Evolutionary conservation across 2,797 vertebrate species (phyloP), one percentile per base, ranked within the genome.

Genomic region (Florisuga fusca): DNA sequence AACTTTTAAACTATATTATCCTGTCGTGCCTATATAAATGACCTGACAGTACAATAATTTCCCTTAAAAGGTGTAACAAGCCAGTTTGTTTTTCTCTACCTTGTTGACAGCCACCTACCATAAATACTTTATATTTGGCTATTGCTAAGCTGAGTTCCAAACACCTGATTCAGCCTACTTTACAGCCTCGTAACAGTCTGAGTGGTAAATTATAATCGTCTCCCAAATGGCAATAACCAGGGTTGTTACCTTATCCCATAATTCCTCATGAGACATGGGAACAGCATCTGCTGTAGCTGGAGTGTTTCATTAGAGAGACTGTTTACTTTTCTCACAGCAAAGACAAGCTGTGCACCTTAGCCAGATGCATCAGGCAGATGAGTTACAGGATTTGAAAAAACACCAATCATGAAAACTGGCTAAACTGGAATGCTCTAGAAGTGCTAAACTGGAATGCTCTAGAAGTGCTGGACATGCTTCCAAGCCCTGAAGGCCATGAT

Each of bases 171-270:
- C 91, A 76, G 84, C 76, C 80, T 67, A 41, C 82, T 93, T 93
- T 95, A 88, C 81, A 54, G 87, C 51, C 79, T 89, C 48, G 9
- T 95, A 87, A 94, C 79, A 75, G 79, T 82, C 89, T 61, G 55
- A 69, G 36, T 86, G 94, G 92, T 76, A 93, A 96, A 91, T 95
- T 29, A 84, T 93, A 51, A 94, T 89, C 34, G 4, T 78, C 89
- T 94, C 92, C 73, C 61, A 87, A 92, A 87, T 75, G 75, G 76
- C 91, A 88, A 45, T 79, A 78, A 86, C 73, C 74, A 69, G 15
- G 27, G 55, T 73, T 61, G 48, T 84, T 92, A 86, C 82, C 91
- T 27, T 81, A 53, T 67, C 69, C 76, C 57, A 50, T 91, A 91
- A 86, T 45, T 92, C 77, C 89, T 96, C 1, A 0, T 36, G 84